Evolutionary conservation across 2,888 invertebrate species (phyloP).

Genomic region (Lithophane socia): DNA sequence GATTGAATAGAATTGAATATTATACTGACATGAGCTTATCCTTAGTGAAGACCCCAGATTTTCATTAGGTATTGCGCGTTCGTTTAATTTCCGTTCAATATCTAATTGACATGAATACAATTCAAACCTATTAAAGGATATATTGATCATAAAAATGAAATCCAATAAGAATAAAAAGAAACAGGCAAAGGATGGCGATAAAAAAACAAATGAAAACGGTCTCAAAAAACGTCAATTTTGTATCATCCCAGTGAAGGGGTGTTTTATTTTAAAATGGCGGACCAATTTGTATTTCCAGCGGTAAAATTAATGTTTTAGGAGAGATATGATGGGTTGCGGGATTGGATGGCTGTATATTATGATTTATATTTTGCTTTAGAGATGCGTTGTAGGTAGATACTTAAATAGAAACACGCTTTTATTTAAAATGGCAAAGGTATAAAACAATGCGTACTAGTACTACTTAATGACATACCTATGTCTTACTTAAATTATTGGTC

Average conservation of each 20-base stretch:
- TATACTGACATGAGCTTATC: background rate
- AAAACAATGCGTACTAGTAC: background rate
- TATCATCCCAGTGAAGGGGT: slow-evolving; percentile 62
- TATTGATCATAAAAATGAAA: slow-evolving; percentile 71
- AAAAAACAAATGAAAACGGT: slow-evolving; percentile 77
- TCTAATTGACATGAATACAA: slow-evolving; percentile 57
- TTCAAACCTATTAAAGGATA: slow-evolving; percentile 54
- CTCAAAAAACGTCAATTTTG: slow-evolving; percentile 73
- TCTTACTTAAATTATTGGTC: background rate
- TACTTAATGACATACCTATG: background rate
- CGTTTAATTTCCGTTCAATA: slow-evolving; percentile 44
- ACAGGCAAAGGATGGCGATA: slow-evolving; percentile 70
- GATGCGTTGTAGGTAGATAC: slow-evolving; percentile 1
- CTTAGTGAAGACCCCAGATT: background rate
- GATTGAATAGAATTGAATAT: background rate
- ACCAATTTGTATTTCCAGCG: slow-evolving; percentile 74
- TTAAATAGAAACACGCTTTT: slow-evolving; percentile 26
- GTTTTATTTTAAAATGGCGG: slow-evolving; percentile 69
- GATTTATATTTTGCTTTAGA: slow-evolving; percentile 45
- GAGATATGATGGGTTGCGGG: slow-evolving; percentile 51
- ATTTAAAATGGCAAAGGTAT: slow-evolving; percentile 13
- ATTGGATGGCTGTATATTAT: slow-evolving; percentile 31
- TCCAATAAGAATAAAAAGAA: slow-evolving; percentile 76
- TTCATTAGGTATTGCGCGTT: slow-evolving; percentile 8
- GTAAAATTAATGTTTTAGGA: slow-evolving; percentile 71